These are phyloP conservation scores for Teinopalpus imperialis DNA, from an alignment of 2,888 invertebrate genomes.

Conservation along the genomic window DNA sequence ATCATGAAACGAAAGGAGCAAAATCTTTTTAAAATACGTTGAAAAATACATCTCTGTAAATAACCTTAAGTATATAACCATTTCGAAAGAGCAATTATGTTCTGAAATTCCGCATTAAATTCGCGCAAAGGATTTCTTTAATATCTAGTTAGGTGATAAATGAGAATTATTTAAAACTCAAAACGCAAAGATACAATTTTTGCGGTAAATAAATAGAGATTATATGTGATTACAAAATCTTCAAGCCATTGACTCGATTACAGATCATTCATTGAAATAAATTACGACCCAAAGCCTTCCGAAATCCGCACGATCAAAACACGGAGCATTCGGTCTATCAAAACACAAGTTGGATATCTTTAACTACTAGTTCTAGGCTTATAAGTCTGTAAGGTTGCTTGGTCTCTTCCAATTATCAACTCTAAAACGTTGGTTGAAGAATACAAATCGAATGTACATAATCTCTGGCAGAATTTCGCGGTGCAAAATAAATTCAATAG, in stretches of 20 bases:
- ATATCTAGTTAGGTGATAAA: too few species aligned
- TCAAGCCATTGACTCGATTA: constrained; percentile 40
- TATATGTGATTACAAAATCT: constrained; percentile 44
- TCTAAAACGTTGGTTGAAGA: constrained; percentile 38
- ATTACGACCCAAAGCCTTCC: constrained; percentile 48
- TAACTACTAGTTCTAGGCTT: constrained; percentile 41
- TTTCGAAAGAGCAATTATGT: too few species aligned
- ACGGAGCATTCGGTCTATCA: constrained; percentile 60
- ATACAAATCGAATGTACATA: constrained; percentile 24
- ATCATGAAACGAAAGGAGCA: too few species aligned
- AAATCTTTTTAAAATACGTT: too few species aligned
- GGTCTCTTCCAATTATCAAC: constrained; percentile 41
- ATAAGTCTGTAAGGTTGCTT: constrained; percentile 10
- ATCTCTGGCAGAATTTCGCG: constrained; percentile 48
- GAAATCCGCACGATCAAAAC: constrained; percentile 65
- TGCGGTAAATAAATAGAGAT: constrained; percentile 47
- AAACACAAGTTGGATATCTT: constrained; percentile 62
- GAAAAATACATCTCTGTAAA: too few species aligned
- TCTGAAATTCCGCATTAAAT: neutral
- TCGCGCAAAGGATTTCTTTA: too few species aligned
- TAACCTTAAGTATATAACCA: too few species aligned
- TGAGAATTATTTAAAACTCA: neutral
- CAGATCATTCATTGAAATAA: constrained; percentile 57
- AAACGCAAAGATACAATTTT: constrained; percentile 13
- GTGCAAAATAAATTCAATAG: constrained; percentile 54